These are phyloP conservation scores for Holothuria scabra DNA, from an alignment of 53 echinoderm and acorn worm species.

Conservation along the genomic window DNA sequence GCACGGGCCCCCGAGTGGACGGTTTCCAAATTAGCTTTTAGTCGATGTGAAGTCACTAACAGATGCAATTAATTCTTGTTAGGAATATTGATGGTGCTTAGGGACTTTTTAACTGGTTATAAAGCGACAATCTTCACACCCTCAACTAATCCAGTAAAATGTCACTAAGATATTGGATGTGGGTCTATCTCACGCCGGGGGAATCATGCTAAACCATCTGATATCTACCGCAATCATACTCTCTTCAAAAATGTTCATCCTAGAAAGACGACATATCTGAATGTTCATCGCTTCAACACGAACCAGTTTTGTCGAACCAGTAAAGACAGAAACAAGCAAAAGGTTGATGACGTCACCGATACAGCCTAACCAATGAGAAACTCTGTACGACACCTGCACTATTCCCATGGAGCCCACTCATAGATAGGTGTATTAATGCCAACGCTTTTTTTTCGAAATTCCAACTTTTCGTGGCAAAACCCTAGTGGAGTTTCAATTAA, in stretches of 20 bases:
- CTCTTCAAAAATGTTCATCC: background rate
- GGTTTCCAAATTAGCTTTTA: conserved; percentile 31
- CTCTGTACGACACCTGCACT: conserved; percentile 14
- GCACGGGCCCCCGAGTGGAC: background rate
- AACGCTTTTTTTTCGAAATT: conserved; percentile 17
- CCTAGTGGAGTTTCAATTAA: conserved; percentile 30
- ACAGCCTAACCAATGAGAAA: conserved; percentile 21
- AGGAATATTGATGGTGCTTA: conserved; percentile 27
- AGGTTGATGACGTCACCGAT: conserved; percentile 17
- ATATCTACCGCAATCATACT: conserved; percentile 2
- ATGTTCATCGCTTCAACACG: conserved; percentile 22
- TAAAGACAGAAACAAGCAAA: background rate
- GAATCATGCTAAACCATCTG: conserved; percentile 2
- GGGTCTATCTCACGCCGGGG: conserved; percentile 23
- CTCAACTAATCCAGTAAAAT: conserved; percentile 23
- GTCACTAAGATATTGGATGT: conserved; percentile 27
- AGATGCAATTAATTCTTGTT: conserved; percentile 38
- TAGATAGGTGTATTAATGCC: conserved; percentile 23
- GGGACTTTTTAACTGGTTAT: conserved; percentile 44
- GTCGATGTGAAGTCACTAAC: conserved; percentile 31
- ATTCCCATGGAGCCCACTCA: conserved; percentile 33
- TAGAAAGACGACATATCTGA: conserved; percentile 2
- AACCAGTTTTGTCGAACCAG: conserved; percentile 3
- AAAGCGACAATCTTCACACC: conserved; percentile 27
- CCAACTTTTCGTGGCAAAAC: conserved; percentile 15